These are phyloP conservation scores for Cenopis cana DNA, from an alignment of 2,888 invertebrate genomes.

Conservation along the genomic window DNA sequence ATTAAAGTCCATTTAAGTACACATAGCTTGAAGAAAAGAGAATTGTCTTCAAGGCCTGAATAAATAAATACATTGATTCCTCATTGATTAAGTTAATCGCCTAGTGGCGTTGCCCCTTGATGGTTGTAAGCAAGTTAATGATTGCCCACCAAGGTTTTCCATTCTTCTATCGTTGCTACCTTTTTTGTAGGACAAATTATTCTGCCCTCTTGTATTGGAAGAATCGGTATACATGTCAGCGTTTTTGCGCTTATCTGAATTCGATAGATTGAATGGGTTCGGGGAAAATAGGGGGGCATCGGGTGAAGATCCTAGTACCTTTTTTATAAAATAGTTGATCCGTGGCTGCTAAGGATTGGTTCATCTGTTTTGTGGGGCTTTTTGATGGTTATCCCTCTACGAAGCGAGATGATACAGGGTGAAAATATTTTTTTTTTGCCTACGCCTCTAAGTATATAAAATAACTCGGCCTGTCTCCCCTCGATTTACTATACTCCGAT, in stretches of 20 bases:
- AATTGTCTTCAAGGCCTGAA: no score
- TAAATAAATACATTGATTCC: not conserved
- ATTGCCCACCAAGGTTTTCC: constrained; percentile 44
- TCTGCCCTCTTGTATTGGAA: constrained; percentile 51
- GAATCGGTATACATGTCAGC: constrained; percentile 51
- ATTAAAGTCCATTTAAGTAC: no score
- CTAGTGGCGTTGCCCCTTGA: constrained; percentile 49
- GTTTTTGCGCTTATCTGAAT: constrained; percentile 49
- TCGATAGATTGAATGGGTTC: constrained; percentile 46
- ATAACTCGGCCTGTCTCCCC: no score
- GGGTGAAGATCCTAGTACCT: constrained; percentile 1
- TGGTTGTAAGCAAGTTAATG: constrained; percentile 48
- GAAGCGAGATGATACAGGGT: no score
- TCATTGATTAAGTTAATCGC: constrained; percentile 44
- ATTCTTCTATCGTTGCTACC: constrained; percentile 46
- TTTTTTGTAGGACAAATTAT: constrained; percentile 51
- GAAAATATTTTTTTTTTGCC: no score
- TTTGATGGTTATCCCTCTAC: no score
- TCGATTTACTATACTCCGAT: no score
- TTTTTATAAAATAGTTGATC: no score
- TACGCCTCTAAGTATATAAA: no score
- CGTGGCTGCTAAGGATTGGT: constrained; percentile 7
- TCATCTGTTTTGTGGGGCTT: not conserved
- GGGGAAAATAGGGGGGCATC: constrained; percentile 30
- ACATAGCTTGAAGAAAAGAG: no score